phyloP scores from a whole-genome alignment of 2,888 invertebrate species.

The Ecdyonurus torrentis region DNA sequence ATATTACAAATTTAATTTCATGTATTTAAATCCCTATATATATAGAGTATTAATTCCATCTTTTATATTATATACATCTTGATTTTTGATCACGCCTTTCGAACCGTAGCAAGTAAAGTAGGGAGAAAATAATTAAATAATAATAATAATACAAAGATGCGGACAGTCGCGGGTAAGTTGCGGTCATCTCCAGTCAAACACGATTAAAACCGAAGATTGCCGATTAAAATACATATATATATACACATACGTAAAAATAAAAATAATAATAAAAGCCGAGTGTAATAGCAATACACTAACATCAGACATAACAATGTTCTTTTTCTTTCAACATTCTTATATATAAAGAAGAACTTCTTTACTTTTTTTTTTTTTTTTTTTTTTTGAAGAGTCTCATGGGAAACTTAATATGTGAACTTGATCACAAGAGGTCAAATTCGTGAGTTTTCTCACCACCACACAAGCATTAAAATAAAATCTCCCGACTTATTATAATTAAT shows the following conservation, averaged over 20 bases:
- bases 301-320: too few relatives aligned
- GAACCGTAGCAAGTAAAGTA: not conserved
- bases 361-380: not conserved
- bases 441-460: too few relatives aligned
- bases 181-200: not conserved
- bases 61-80: too few relatives aligned
- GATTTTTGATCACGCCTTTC: not conserved
- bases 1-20: too few relatives aligned
- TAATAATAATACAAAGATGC: too few relatives aligned
- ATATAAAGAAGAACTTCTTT: not conserved
- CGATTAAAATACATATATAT: not conserved
- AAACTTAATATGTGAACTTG: not conserved
- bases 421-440: not conserved
- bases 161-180: not conserved
- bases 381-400: not conserved
- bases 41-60: too few relatives aligned
- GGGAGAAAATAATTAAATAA: too few relatives aligned
- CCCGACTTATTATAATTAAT: too few relatives aligned
- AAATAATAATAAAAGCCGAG: not conserved
- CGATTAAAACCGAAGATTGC: not conserved
- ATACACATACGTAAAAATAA: not conserved
- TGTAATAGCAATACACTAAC: not conserved
- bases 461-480: too few relatives aligned
- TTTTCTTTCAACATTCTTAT: not conserved
- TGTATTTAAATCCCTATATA: too few relatives aligned